Percentiles rank a stretch among this genome's conserved stretches.
phyloP scores from a whole-genome alignment of 2,888 invertebrate genomes.

The Zootermopsis nevadensis region DNA sequence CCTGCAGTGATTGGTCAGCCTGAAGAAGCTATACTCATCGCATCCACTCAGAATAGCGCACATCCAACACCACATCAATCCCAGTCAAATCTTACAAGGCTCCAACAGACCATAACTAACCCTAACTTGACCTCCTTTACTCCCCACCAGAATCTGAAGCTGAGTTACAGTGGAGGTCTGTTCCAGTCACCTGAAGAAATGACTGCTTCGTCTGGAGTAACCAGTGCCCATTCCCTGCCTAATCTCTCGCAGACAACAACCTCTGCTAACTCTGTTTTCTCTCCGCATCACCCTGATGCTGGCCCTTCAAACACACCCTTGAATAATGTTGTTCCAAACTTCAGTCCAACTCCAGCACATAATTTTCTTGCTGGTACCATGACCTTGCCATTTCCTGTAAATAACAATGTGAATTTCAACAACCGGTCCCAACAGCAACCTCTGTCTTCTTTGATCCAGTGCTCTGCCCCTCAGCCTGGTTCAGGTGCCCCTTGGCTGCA shows the following conservation, averaged over 20 bases:
- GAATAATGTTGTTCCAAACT: constrained; percentile 29
- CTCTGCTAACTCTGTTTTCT: constrained; percentile 32
- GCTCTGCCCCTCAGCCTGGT: constrained; percentile 41
- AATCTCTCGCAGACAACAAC: constrained; percentile 56
- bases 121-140: constrained; percentile 29
- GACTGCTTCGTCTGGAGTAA: constrained; percentile 44
- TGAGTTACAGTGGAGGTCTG: constrained; percentile 42
- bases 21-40: constrained; percentile 42
- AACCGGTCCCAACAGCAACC: constrained; percentile 43
- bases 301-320: not conserved
- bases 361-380: constrained; percentile 22
- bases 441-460: constrained; percentile 46
- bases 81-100: constrained; percentile 37
- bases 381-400: constrained; percentile 19
- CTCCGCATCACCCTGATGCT: not conserved
- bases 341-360: not conserved
- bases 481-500: constrained; percentile 47
- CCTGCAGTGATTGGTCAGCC: constrained; percentile 36
- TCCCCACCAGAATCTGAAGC: constrained; percentile 42
- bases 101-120: constrained; percentile 18
- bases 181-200: constrained; percentile 39
- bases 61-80: constrained; percentile 45
- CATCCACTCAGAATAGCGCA: constrained; percentile 43
- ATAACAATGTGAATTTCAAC: constrained; percentile 39
- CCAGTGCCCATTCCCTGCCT: constrained; percentile 58